phyloP scores from a whole-genome alignment of 2,888 invertebrate species.

The Anarsia innoxiella region DNA sequence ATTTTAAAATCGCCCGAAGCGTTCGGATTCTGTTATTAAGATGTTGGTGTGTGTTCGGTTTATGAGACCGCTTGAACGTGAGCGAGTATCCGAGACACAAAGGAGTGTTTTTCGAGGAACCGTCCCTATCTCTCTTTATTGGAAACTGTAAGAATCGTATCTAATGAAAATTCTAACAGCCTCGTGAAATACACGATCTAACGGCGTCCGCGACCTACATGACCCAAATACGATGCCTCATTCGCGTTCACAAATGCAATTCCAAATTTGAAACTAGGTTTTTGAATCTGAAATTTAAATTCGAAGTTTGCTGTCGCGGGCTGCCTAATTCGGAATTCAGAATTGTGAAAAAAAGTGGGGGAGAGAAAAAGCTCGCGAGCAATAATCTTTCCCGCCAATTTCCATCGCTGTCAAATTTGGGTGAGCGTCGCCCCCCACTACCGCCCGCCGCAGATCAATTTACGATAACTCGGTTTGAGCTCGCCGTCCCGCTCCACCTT shows the following conservation, averaged over 20 bases:
- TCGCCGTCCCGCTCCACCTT: constrained; percentile 69
- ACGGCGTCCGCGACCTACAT: constrained; percentile 49
- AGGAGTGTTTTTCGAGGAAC: constrained; percentile 23
- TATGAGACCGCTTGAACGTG: constrained; percentile 44
- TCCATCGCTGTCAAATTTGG: constrained; percentile 75
- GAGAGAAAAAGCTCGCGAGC: constrained; percentile 41
- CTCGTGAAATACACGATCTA: constrained; percentile 26
- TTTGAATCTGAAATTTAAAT: constrained; percentile 14
- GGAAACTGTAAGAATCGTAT: constrained; percentile 8
- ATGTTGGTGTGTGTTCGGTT: constrained; percentile 63
- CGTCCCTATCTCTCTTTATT: constrained; percentile 7
- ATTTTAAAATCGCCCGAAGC: constrained; percentile 71
- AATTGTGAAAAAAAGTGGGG: constrained; percentile 26
- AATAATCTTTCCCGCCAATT: constrained; percentile 74
- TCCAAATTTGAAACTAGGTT: constrained; percentile 17
- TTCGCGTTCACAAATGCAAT: constrained; percentile 17
- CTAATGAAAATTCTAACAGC: constrained; percentile 14
- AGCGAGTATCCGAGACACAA: constrained; percentile 39
- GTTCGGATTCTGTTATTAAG: constrained; percentile 72
- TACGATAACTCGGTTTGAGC: constrained; percentile 68
- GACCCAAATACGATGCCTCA: constrained; percentile 35
- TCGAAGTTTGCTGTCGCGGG: not conserved
- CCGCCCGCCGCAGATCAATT: constrained; percentile 67
- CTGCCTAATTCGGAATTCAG: constrained; percentile 33
- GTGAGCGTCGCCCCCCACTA: constrained; percentile 43